Evolutionary conservation across 2,113 vertebrate species (phyloP), one percentile per base, ranked within the genome.

Genomic region (Nycticryphes semicollaris): DNA sequence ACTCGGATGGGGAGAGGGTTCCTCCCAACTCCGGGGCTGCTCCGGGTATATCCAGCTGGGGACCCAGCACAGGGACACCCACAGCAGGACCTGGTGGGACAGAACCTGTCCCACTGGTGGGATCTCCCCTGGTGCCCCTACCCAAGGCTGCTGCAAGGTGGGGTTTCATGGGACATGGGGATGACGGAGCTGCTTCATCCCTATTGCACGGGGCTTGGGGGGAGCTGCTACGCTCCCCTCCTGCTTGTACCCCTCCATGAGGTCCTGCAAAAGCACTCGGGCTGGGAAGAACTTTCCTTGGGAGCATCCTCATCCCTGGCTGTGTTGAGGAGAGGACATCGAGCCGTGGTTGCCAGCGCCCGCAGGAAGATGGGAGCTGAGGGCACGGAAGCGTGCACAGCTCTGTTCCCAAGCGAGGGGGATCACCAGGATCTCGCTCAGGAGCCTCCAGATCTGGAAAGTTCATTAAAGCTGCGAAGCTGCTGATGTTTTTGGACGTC

Each of bases 401-500:
- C 51, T 87, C n/a, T 0, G 16, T 51, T 67, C 82, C 85, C 83
- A 3, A 6, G 14, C 1, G 6, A 57, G 24, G 23, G 47, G n/a
- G 39, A n/a, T 59, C 4, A 0, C 39, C 35, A 8, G 77, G 53
- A 45, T 60, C 90, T 73, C 14, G 1, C 79, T 41, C 2, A 0
- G 30, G 56, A 93, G 60, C 90, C 83, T 73, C 68, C n/a, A 24
- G 75, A 59, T 62, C 94, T 95, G 95, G 87, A 79, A 94, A 94
- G 84, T 47, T 79, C 91, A 89, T 96, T 78, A 83, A 35, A 64
- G 83, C 90, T 57, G 79, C n/a, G 23, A 45, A 94, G 43, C 89
- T 63, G 86, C 70, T 41, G 81, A 66, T 95, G 80, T 54, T 95
- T 89, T 95, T 94, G 96, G 94, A 94, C 31, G 33, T 31, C 94